Evolutionary conservation across 2,888 invertebrate species (phyloP), one percentile per base, ranked within the genome.

Genomic region (Disparrhopalites patrizii): DNA sequence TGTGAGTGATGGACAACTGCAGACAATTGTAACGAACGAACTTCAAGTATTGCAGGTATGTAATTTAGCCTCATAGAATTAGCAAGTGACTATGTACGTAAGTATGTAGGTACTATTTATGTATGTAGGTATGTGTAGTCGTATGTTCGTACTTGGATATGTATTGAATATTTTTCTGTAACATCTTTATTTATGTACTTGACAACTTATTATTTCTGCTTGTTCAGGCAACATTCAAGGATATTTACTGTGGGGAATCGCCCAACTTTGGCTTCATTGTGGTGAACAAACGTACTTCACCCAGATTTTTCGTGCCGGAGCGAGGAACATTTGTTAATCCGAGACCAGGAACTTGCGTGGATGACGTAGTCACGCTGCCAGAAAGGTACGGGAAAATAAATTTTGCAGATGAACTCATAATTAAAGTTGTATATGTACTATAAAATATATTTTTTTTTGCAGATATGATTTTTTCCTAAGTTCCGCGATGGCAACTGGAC

Each of bases 401-500:
- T 28, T 10, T 54, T 25, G 27, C 50, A 50, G 8, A 20, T 50
- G 13, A 13, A 54, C n/a, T n/a, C n/a, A n/a, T n/a, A n/a, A n/a
- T n/a, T n/a, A n/a, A n/a, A n/a, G 20, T 43, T 43, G 5, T 43
- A 20, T n/a, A 5, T 43, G n/a, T n/a, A n/a, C n/a, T 15, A 20
- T 31, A 13, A 36, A 10, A 23, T 7, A 20, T 23, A 5, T 57
- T 57, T 38, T 36, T 38, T 38, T 4, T 38, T 20, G 4, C 79
- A 88, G 88, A 67, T 93, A 89, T 73, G 96, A 97, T 77, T 97
- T 95, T 81, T 95, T 86, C 78, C 79, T 97, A 36, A 88, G 95
- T 0, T 89, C 91, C 0, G 96, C 96, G 78, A 85, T 85, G 43
- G 91, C 93, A 0, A 82, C 84, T 0, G 91, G 93, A n/a, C n/a